Evolutionary conservation across 2,113 vertebrate species (phyloP), one percentile per base, ranked within the genome.

Genomic region (Deroptyus accipitrinus): DNA sequence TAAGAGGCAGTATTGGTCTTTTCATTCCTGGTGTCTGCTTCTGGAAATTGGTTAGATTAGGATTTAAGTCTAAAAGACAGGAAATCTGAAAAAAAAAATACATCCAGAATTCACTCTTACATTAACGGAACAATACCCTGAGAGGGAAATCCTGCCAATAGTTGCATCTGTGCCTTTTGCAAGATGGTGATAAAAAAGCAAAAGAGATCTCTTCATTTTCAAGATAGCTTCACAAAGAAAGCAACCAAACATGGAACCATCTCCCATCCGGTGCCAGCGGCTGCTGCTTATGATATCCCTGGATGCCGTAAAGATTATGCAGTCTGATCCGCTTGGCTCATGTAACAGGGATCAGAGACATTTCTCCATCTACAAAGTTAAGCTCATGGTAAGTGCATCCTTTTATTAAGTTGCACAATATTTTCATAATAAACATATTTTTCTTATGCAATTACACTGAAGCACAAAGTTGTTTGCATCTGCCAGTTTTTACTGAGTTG

Each of bases 151-250:
- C 20, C 24, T 89, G 57, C 83, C 92, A 88, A 15, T 79, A 86
- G 62, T 27, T 87, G 13, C 83, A 82, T 95, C 83, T 93, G 83
- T 79, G 76, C 79, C 74, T 95, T 88, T 94, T 96, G 69, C 51
- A 94, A 96, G 83, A 79, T 31, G n/a, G 23, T 92, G 92, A 92
- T 92, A 76, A 91, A 76, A 92, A 90, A 49, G 74, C 90, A 84
- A 89, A 89, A 87, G 90, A 91, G 84, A 87, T 94, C n/a, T 96
- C 95, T 96, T 82, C 14, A 13, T 95, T 95, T 93, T 95, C 77
- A 94, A 96, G 95, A 93, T 73, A 91, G n/a, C 92, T 86, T 96
- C 92, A 39, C 68, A 95, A 74, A 92, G 92, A 78, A 90, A 79
- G 28, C 66, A 78, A 46, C 69, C 35, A 87, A 67, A 91, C 67